Conservation (phyloP, 1,140 invertebrate species). For the Acarapis woodi region DNA sequence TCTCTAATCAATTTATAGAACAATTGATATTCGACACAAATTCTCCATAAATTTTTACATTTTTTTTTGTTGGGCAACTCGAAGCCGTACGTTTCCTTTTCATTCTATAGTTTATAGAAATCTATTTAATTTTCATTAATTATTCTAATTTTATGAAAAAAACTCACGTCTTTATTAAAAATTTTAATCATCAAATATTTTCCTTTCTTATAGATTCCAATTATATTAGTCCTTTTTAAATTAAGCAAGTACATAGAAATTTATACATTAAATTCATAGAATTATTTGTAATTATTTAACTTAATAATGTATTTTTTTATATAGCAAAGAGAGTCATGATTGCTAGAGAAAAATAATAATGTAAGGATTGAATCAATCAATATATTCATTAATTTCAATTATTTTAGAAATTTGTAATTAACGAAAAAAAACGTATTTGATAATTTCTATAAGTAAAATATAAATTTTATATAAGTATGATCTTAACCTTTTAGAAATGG, state of each 20-base stretch:
- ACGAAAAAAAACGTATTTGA: too few relatives aligned
- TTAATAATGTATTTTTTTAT: too few relatives aligned
- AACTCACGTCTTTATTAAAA: constrained; percentile 71
- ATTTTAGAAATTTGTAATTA: neutral
- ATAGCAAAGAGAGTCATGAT: too few relatives aligned
- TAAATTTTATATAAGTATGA: too few relatives aligned
- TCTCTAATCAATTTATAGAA: too few relatives aligned
- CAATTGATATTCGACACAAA: constrained; percentile 94
- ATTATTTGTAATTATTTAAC: neutral
- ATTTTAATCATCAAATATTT: constrained; percentile 84
- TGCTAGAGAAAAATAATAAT: too few relatives aligned
- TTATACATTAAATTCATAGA: constrained; percentile 6
- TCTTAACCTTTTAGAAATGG: too few relatives aligned
- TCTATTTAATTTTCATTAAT: neutral
- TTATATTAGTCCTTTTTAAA: constrained; percentile 51
- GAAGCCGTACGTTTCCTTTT: constrained; percentile 79
- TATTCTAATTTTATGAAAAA: constrained; percentile 4
- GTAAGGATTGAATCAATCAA: neutral
- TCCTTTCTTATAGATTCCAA: constrained; percentile 60
- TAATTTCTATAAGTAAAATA: too few relatives aligned
- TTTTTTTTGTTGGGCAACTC: constrained; percentile 85
- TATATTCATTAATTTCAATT: neutral
- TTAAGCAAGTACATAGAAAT: constrained; percentile 13
- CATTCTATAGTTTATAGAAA: constrained; percentile 32
- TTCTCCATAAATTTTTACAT: constrained; percentile 98